phyloP scores from a whole-genome alignment of 2,113 vertebrate genomes.

The Lota lota region DNA sequence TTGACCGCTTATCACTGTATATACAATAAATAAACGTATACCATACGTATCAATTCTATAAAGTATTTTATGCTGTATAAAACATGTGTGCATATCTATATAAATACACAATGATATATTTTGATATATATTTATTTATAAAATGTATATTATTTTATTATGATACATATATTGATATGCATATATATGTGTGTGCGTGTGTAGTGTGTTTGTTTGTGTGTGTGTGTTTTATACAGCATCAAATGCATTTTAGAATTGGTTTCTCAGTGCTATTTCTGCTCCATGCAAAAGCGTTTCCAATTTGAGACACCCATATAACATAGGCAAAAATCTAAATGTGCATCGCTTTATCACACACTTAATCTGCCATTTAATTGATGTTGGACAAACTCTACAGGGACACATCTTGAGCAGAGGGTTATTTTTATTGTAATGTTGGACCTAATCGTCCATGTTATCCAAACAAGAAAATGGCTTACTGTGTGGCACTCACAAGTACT shows the following conservation, averaged over 20 bases:
- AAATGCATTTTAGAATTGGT: too few relatives aligned
- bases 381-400: conserved; percentile 3
- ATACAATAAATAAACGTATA: too few relatives aligned
- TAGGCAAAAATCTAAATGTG: too few relatives aligned
- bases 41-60: too few relatives aligned
- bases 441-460: background rate
- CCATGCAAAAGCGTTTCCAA: too few relatives aligned
- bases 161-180: background rate
- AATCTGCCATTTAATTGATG: background rate
- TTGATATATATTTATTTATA: background rate
- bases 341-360: conserved; percentile 6
- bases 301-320: too few relatives aligned
- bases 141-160: too few relatives aligned
- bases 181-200: background rate
- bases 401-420: conserved; percentile 6
- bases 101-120: background rate
- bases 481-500: too few relatives aligned
- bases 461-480: background rate
- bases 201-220: background rate
- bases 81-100: background rate
- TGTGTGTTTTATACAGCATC: background rate
- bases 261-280: too few relatives aligned
- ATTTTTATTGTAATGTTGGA: background rate
- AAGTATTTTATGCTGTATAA: background rate
- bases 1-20: too few relatives aligned